Conservation (phyloP, 92 coral and sea anemone species). For the Siderastrea siderea region DNA sequence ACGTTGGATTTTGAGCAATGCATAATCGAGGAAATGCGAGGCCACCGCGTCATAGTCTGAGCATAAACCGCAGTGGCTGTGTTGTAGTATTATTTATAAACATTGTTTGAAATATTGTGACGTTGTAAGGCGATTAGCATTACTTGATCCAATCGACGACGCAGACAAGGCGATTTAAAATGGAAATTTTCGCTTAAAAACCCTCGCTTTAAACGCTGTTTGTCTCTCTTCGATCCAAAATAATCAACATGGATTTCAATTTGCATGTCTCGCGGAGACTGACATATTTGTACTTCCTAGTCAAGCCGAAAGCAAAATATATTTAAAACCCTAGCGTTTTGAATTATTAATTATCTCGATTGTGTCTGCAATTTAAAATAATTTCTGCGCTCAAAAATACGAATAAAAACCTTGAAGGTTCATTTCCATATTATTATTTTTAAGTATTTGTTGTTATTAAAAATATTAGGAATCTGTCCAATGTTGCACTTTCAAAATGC, state of each 20-base stretch:
- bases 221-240: background rate
- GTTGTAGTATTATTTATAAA: conserved; percentile 29
- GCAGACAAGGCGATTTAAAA: conserved; percentile 12
- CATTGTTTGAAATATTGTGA: conserved; percentile 36
- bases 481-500: too few relatives aligned
- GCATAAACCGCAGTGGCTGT: conserved; percentile 14
- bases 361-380: conserved; percentile 26
- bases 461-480: too few relatives aligned
- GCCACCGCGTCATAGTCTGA: conserved; percentile 16
- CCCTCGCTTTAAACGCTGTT: too few relatives aligned
- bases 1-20: conserved; percentile 12
- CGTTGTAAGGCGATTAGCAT: conserved; percentile 41
- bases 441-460: background rate
- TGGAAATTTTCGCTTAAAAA: background rate
- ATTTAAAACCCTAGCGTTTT: conserved; percentile 19
- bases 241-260: background rate
- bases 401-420: background rate
- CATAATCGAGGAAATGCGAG: background rate
- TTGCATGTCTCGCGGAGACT: background rate
- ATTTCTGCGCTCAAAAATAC: conserved; percentile 10
- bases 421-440: conserved; percentile 33
- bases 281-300: background rate
- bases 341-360: conserved; percentile 43
- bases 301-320: background rate
- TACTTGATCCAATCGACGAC: conserved; percentile 4